A percentile compares a stretch with the other conserved stretches of the same genome.
Conservation (phyloP, 2,797 vertebrate species). For the Petrocephalus sullivani region DNA sequence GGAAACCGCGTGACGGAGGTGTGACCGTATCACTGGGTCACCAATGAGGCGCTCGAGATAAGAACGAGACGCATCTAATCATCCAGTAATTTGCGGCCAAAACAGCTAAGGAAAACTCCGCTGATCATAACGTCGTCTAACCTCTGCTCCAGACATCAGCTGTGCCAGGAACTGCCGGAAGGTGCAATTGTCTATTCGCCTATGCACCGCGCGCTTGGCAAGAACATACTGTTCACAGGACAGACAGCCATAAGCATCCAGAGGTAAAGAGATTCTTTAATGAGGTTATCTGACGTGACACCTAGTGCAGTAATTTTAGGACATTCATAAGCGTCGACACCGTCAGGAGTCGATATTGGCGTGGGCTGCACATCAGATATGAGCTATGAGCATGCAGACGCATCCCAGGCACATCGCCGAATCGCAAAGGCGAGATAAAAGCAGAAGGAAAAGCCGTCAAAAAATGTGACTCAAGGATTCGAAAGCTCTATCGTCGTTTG, state of each 20-base stretch:
- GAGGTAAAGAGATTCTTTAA: neutral
- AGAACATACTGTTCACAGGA: neutral
- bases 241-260: neutral
- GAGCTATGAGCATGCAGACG: neutral
- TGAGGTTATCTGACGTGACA: neutral
- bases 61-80: conserved; percentile 10
- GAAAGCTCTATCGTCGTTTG: neutral
- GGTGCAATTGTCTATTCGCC: neutral
- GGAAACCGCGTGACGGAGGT: conserved; percentile 3
- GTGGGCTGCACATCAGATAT: neutral
- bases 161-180: neutral
- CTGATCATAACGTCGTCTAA: neutral
- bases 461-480: neutral
- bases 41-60: conserved; percentile 9
- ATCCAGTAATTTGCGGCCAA: neutral
- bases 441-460: neutral
- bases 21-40: conserved; percentile 17
- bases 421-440: neutral
- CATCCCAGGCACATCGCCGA: neutral
- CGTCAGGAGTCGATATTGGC: neutral
- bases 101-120: neutral
- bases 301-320: neutral
- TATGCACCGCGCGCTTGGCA: neutral
- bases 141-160: neutral
- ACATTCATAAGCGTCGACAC: neutral